Percentiles rank a stretch among this genome's conserved stretches.
phyloP scores from a whole-genome alignment of 2,888 invertebrate genomes.

The Cerceris rybyensis region DNA sequence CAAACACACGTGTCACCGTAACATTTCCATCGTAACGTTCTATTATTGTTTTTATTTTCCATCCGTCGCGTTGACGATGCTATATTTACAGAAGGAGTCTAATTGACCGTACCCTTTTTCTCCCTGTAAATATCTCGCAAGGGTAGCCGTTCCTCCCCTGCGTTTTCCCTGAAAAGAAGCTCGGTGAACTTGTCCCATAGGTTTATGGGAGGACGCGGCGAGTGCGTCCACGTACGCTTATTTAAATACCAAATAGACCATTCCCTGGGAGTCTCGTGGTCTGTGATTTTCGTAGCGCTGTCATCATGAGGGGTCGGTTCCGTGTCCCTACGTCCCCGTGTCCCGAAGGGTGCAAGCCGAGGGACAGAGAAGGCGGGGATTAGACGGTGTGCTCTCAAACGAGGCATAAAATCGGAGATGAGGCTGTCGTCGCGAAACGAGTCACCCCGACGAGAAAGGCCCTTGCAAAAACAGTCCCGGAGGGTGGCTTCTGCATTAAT shows the following conservation, averaged over 20 bases:
- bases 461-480: constrained; percentile 56
- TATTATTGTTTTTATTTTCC: too few relatives aligned
- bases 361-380: constrained; percentile 20
- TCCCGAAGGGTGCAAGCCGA: constrained; percentile 28
- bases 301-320: constrained; percentile 39
- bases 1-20: too few relatives aligned
- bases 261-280: constrained; percentile 58
- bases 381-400: constrained; percentile 61
- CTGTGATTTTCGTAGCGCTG: constrained; percentile 65
- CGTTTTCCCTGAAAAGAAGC: constrained; percentile 47
- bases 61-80: too few relatives aligned
- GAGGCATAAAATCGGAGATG: constrained; percentile 73
- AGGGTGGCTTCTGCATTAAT: constrained; percentile 65
- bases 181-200: constrained; percentile 48
- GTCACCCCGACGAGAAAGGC: constrained; percentile 19
- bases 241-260: constrained; percentile 69
- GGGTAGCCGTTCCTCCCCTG: not conserved
- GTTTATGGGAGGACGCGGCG: constrained; percentile 24
- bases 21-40: too few relatives aligned
- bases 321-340: constrained; percentile 4
- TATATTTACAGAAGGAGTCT: constrained; percentile 1
- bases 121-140: constrained; percentile 40
- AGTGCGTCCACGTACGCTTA: constrained; percentile 55
- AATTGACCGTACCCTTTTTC: constrained; percentile 46
- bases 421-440: constrained; percentile 66